Percentiles rank a stretch among this genome's conserved stretches.
These are phyloP conservation scores for Hirundichthys speculiger DNA, from an alignment of 2,113 vertebrate genomes.

Conservation along the genomic window DNA sequence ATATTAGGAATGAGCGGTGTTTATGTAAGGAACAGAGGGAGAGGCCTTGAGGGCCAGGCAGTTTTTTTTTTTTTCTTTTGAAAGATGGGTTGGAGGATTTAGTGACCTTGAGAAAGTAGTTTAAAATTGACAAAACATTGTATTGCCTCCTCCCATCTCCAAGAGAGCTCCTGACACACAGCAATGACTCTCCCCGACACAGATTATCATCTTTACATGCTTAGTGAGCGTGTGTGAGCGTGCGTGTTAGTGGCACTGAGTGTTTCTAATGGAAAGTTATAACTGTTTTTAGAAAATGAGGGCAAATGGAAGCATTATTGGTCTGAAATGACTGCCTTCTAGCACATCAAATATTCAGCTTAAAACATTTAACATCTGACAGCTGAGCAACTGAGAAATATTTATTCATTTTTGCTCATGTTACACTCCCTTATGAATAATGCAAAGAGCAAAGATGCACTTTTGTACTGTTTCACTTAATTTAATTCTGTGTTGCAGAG, in stretches of 20 bases:
- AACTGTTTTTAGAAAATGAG: too few species aligned
- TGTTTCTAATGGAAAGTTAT: too few species aligned
- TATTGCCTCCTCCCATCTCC: slow-evolving; percentile 17
- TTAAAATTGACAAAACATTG: slow-evolving; percentile 43
- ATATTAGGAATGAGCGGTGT: slow-evolving; percentile 68
- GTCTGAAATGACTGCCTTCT: slow-evolving; percentile 20
- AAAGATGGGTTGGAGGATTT: slow-evolving; percentile 24
- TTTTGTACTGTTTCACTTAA: slow-evolving; percentile 45
- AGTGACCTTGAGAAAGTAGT: slow-evolving; percentile 58
- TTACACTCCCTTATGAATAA: too few species aligned
- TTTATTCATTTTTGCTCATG: too few species aligned
- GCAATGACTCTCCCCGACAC: slow-evolving; percentile 5
- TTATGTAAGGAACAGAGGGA: slow-evolving; percentile 78
- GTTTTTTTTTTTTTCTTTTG: slow-evolving; percentile 31
- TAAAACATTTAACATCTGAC: slow-evolving; percentile 9
- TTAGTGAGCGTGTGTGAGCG: not conserved
- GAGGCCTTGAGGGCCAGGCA: slow-evolving; percentile 66
- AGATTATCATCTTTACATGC: slow-evolving; percentile 33
- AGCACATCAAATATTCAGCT: slow-evolving; percentile 39
- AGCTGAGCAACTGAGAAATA: too few species aligned
- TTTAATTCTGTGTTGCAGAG: slow-evolving; percentile 44
- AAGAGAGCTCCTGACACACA: slow-evolving; percentile 34
- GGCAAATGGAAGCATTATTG: too few species aligned
- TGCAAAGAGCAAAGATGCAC: too few species aligned
- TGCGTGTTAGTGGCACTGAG: too few species aligned